Percentiles rank a stretch among this genome's conserved stretches.
Evolutionary conservation across 2,113 vertebrate genomes (phyloP).

Genomic region (Clarias macrocephalus): DNA sequence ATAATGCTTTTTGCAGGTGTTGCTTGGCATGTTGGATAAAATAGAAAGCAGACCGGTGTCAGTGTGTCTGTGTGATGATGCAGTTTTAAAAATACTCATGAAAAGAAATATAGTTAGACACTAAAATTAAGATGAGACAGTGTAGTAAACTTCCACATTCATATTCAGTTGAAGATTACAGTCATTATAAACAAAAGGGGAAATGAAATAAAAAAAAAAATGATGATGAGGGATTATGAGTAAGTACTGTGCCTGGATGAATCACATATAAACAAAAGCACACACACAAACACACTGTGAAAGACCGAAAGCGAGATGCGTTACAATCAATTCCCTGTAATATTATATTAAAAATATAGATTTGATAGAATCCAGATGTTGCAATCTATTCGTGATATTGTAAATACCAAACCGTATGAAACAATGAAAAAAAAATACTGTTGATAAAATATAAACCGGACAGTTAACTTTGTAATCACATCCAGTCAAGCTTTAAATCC

Average conservation of each 20-base stretch:
- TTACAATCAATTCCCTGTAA: slow-evolving; percentile 34
- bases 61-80: slow-evolving; percentile 26
- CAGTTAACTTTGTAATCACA: slow-evolving; percentile 33
- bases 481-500: slow-evolving; percentile 50
- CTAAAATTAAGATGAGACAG: slow-evolving; percentile 37
- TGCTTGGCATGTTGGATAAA: slow-evolving; percentile 61
- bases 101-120: slow-evolving; percentile 32
- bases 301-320: slow-evolving; percentile 10
- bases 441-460: slow-evolving; percentile 50
- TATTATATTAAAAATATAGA: slow-evolving; percentile 62
- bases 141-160: not conserved
- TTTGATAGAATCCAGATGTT: slow-evolving; percentile 67
- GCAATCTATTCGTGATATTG: slow-evolving; percentile 47
- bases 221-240: slow-evolving; percentile 62
- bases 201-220: slow-evolving; percentile 54
- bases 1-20: slow-evolving; percentile 72
- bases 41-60: slow-evolving; percentile 49
- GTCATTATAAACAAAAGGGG: not conserved
- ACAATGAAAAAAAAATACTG: slow-evolving; percentile 40
- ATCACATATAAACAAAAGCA: slow-evolving; percentile 25
- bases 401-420: slow-evolving; percentile 59
- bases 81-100: slow-evolving; percentile 66
- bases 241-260: slow-evolving; percentile 66
- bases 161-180: not conserved
- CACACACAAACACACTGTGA: not conserved